phyloP scores from a whole-genome alignment of 2,797 vertebrate genomes.

The Falco novaeseelandiae region DNA sequence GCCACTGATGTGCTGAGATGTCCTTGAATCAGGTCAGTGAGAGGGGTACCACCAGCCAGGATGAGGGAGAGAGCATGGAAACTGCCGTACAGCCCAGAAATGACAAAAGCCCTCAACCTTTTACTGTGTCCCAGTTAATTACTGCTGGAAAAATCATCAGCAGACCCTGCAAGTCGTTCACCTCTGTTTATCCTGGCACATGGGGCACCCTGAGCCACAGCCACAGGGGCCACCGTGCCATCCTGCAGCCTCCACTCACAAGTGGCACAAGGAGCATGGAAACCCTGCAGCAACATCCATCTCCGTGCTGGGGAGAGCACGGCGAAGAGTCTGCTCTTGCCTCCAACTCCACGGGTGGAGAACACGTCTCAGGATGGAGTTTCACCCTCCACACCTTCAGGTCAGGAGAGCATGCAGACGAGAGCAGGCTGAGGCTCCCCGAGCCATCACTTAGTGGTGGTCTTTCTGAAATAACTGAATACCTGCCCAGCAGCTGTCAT shows the following conservation, averaged over 20 bases:
- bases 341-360: not conserved
- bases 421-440: not conserved
- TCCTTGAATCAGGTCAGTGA: rapidly evolving
- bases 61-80: not conserved
- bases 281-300: not conserved
- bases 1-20: not conserved
- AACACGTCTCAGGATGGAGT: rapidly evolving
- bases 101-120: not conserved
- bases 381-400: not conserved
- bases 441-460: not conserved
- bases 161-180: not conserved
- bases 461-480: not conserved
- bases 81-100: not conserved
- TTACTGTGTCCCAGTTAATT: not conserved
- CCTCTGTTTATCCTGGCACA: not conserved
- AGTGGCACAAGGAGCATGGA: not conserved
- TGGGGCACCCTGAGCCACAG: not conserved
- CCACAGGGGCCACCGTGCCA: not conserved
- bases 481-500: not conserved
- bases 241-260: not conserved
- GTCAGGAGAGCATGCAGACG: rapidly evolving
- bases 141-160: not conserved
- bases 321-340: not conserved
- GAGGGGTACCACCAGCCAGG: not conserved
- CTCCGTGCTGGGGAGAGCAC: rapidly evolving